Conservation (phyloP, 2,113 vertebrate species). For the Siniperca chuatsi region DNA sequence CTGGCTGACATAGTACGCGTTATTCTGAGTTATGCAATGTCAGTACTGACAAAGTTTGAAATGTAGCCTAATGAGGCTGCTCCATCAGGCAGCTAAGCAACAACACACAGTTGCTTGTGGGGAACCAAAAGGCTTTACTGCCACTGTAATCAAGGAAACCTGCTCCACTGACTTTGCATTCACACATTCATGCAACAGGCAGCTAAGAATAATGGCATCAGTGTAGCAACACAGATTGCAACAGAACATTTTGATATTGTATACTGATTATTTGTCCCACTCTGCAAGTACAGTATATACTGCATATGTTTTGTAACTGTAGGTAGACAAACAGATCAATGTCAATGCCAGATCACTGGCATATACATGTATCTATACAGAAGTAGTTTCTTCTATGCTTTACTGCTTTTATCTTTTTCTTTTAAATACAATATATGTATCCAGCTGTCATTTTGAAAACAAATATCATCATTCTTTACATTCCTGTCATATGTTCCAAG, state of each 20-base stretch:
- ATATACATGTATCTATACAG: background rate
- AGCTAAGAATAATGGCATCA: background rate
- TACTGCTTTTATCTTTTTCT: background rate
- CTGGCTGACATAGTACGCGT: conserved; percentile 46
- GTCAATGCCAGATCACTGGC: background rate
- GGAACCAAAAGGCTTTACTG: conserved; percentile 45
- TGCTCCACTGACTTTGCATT: conserved; percentile 38
- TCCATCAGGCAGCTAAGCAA: conserved; percentile 54
- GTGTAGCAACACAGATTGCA: conserved; percentile 4
- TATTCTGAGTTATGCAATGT: conserved; percentile 67
- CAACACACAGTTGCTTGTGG: conserved; percentile 52
- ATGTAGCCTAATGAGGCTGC: conserved; percentile 71
- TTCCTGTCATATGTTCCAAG: background rate
- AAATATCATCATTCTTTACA: background rate
- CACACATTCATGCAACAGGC: conserved; percentile 30
- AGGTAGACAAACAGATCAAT: background rate
- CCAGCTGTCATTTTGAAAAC: background rate
- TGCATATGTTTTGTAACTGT: background rate
- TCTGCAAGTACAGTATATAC: background rate
- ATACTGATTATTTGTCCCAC: background rate
- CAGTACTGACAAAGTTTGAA: conserved; percentile 70
- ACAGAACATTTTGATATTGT: conserved; percentile 5
- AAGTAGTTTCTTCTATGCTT: background rate
- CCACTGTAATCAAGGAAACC: conserved; percentile 49
- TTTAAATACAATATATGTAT: conserved; percentile 5